Percentiles rank a stretch among this genome's conserved stretches.
phyloP scores from a whole-genome alignment of 2,888 invertebrate species.

The Aproaerema taeniolella region DNA sequence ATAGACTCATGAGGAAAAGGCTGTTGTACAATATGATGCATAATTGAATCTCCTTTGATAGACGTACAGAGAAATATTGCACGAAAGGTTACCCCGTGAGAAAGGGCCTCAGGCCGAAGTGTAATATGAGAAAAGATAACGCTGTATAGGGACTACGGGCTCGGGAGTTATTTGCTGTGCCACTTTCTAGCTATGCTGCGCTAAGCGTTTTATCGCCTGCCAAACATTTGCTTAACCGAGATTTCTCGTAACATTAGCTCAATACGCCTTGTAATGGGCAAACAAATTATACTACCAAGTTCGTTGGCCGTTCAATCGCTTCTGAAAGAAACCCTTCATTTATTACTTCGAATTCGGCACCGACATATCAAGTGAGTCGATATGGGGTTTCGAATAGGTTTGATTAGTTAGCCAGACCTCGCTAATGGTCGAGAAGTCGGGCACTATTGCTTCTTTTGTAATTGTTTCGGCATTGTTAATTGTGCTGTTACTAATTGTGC shows the following conservation, averaged over 20 bases:
- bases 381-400: constrained; percentile 26
- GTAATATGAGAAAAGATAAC: constrained; percentile 31
- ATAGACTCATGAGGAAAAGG: constrained; percentile 13
- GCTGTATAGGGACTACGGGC: constrained; percentile 36
- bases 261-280: constrained; percentile 23
- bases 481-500: constrained; percentile 39
- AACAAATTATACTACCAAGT: constrained; percentile 30
- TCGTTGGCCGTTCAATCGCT: constrained; percentile 24
- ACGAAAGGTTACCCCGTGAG: constrained; percentile 24
- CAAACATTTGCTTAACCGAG: constrained; percentile 62
- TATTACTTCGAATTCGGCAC: not conserved
- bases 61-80: constrained; percentile 13
- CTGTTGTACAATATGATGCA: constrained; percentile 8
- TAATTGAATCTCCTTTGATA: constrained; percentile 16
- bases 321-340: too few species aligned
- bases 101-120: constrained; percentile 29
- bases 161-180: constrained; percentile 35
- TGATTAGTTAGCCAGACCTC: constrained; percentile 49
- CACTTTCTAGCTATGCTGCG: constrained; percentile 44
- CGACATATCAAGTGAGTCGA: constrained; percentile 22
- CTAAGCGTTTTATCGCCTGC: constrained; percentile 49
- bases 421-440: constrained; percentile 48
- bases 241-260: constrained; percentile 40
- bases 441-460: constrained; percentile 47
- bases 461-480: constrained; percentile 64